Base-by-base conservation (phyloP, 2,888 invertebrate species). In the Epinotia ramella region DNA sequence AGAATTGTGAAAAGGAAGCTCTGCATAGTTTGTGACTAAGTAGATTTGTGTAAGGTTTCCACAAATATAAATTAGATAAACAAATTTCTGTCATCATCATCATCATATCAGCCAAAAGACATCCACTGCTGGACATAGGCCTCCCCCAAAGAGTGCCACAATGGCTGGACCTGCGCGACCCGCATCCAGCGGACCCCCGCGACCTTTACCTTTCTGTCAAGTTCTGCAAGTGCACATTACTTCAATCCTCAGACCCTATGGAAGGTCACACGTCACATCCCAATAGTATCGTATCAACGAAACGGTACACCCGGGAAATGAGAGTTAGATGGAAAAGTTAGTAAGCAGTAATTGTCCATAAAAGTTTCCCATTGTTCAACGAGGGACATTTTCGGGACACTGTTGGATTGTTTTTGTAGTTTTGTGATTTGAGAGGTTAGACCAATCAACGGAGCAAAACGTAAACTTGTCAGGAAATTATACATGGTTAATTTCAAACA, bases 291-390 rank as follows among this genome's bases (percentile, higher is more conserved):
- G 59, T 69, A 68, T 44, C 40, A 44, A 44, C 59, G 46, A 44
- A 59, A 68, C 16, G n/a, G 20, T 18, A 46, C 69, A 46, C 59
- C 0, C 60, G 69, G 69, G 69, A 69, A 53, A 53, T 60, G 46
- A 11, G 69, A 67, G 53, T 69, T 69, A 40, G 69, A 69, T 69
- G 69, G 60, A 11, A 69, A 69, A 69, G 59, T 60, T 68, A 20
- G 18, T 60, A 16, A 69, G 46, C 46, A 69, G 69, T 69, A 69
- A 69, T 69, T 69, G 69, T 69, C 60, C 24, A 69, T 60, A 46
- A n/a, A 69, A 69, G 59, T 69, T 69, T 69, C 18, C 33, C 18
- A 67, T 66, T 66, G 66, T 65, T 49, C 24, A 40, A 16, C 18
- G 28, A 46, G 44, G 57, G 57, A 57, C 68, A 60, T 44, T 44